These are phyloP conservation scores for Romanogobio albipinnatus DNA, from an alignment of 2,113 vertebrate genomes.

Conservation along the genomic window DNA sequence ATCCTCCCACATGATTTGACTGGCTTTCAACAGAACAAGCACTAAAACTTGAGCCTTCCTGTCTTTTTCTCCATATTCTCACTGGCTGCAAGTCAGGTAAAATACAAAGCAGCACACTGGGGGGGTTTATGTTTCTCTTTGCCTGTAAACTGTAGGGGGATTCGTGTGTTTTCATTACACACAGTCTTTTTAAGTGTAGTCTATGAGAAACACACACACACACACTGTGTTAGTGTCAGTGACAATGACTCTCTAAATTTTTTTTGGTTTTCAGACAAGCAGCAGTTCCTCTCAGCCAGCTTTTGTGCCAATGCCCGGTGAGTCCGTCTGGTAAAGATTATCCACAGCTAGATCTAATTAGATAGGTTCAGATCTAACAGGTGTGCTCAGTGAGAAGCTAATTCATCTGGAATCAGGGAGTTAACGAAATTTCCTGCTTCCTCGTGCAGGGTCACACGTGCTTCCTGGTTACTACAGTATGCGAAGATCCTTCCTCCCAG, in stretches of 20 bases:
- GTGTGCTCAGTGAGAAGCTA: conserved; percentile 8
- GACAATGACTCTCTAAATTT: conserved; percentile 31
- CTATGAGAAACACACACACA: conserved; percentile 29
- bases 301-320: conserved; percentile 79
- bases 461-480: conserved; percentile 74
- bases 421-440: conserved; percentile 43
- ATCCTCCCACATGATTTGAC: conserved; percentile 61
- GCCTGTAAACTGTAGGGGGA: conserved; percentile 9
- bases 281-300: conserved; percentile 66
- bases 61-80: conserved; percentile 42
- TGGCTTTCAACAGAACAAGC: conserved; percentile 59
- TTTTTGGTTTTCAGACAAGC: conserved; percentile 72
- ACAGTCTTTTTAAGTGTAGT: not conserved
- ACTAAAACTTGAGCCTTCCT: conserved; percentile 46
- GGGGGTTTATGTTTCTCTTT: conserved; percentile 32
- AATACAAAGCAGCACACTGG: conserved; percentile 22
- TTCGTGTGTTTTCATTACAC: not conserved
- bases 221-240: not conserved
- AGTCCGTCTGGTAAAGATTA: conserved; percentile 59
- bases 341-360: conserved; percentile 39
- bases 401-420: conserved; percentile 19
- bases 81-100: conserved; percentile 40
- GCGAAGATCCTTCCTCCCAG: conserved; percentile 75
- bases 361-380: not conserved
- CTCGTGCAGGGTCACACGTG: conserved; percentile 72